Evolutionary conservation across 2,797 vertebrate genomes (phyloP).

Genomic region (Lacerta agilis): DNA sequence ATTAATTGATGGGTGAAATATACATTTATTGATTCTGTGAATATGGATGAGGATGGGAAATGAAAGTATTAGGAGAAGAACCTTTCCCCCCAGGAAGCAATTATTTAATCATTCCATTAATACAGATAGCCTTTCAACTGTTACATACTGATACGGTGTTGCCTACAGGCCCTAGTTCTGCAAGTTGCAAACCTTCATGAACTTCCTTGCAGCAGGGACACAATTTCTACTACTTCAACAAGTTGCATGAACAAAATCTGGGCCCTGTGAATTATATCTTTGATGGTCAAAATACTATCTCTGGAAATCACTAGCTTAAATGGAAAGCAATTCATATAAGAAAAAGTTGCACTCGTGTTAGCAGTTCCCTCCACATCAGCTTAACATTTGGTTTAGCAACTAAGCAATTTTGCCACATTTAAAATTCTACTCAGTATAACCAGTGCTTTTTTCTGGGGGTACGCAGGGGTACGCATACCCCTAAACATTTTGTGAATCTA

Average conservation of each 20-base stretch:
- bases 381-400: neutral
- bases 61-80: neutral
- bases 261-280: neutral
- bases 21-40: neutral
- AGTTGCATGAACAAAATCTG: neutral
- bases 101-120: neutral
- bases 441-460: neutral
- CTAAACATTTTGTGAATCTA: too few species aligned
- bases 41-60: neutral
- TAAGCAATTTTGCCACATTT: neutral
- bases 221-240: neutral
- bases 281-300: neutral
- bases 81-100: neutral
- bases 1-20: neutral
- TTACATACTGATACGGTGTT: neutral
- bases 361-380: neutral
- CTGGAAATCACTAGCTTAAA: neutral
- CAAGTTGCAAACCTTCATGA: neutral
- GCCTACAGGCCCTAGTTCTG: neutral
- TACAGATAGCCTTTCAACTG: neutral
- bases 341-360: neutral
- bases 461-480: too few species aligned
- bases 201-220: neutral
- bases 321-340: neutral
- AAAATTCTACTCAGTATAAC: neutral